Conservation (phyloP, 1,140 invertebrate species). For the Diorhabda sublineata region DNA sequence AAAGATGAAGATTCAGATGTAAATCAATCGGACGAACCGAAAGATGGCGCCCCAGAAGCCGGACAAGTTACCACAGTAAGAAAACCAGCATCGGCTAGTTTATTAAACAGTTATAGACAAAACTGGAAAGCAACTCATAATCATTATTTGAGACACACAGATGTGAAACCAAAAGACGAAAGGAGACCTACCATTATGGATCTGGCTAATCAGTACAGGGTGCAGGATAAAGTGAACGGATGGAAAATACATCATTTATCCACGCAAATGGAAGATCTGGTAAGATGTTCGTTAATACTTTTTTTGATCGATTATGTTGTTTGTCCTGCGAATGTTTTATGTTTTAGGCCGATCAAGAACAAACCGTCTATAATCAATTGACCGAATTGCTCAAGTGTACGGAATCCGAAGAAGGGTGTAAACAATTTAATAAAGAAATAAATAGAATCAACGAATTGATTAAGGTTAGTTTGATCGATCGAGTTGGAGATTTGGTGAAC, state of each 20-base stretch:
- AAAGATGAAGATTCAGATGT: conserved; percentile 48
- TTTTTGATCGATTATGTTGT: neutral
- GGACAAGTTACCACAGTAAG: conserved; percentile 33
- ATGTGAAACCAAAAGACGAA: conserved; percentile 85
- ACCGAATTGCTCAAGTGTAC: conserved; percentile 60
- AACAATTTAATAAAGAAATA: conserved; percentile 59
- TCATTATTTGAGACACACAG: conserved; percentile 83
- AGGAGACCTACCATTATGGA: conserved; percentile 78
- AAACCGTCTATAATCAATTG: conserved; percentile 60
- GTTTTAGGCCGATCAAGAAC: conserved; percentile 54
- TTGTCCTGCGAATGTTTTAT: conserved; percentile 5
- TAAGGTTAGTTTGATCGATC: conserved; percentile 53
- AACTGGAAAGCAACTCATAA: conserved; percentile 60
- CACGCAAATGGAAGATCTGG: conserved; percentile 89
- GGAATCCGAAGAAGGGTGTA: conserved; percentile 60
- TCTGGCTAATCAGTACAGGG: conserved; percentile 82
- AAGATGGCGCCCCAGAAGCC: conserved; percentile 40
- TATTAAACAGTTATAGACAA: conserved; percentile 49
- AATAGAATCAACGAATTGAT: conserved; percentile 73
- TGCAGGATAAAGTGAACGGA: conserved; percentile 84
- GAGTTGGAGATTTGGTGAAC: neutral
- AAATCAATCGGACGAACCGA: conserved; percentile 38
- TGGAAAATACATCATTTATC: conserved; percentile 93
- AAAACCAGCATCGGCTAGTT: conserved; percentile 49
- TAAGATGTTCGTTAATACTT: conserved; percentile 46